These are phyloP conservation scores for Rhodinocichla rosea DNA, from an alignment of 2,113 vertebrate genomes.

Conservation along the genomic window DNA sequence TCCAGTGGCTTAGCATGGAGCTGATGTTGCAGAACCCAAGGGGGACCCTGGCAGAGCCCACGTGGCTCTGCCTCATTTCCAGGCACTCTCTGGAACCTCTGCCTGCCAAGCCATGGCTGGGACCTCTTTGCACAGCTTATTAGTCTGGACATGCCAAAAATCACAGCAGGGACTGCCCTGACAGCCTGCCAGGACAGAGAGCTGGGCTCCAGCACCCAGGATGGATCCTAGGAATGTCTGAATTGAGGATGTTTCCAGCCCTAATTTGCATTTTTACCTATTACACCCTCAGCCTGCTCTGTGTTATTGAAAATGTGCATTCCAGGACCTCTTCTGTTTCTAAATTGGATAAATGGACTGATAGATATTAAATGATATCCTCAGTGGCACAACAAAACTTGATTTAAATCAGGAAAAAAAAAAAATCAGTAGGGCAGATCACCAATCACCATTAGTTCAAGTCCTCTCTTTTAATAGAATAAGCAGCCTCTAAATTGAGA, in stretches of 20 bases:
- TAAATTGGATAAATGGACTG: conserved; percentile 11
- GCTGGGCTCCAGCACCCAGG: not conserved
- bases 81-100: not conserved
- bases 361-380: conserved; percentile 11
- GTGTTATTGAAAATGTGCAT: not conserved
- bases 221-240: fast-evolving
- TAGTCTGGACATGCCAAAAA: not conserved
- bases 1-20: not conserved
- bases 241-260: not conserved
- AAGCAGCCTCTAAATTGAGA: conserved; percentile 33
- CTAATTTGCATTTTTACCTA: not conserved
- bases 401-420: conserved; percentile 4
- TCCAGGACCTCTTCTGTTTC: not conserved
- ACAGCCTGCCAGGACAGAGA: not conserved
- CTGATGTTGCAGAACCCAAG: not conserved
- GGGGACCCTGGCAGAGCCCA: not conserved
- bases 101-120: not conserved
- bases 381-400: not conserved
- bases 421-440: not conserved
- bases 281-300: not conserved
- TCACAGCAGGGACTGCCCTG: not conserved
- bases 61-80: not conserved
- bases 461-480: conserved; percentile 23
- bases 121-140: not conserved
- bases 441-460: conserved; percentile 45